Base-by-base conservation (phyloP, 2,888 invertebrate genomes). In the Gymnosoma rotundatum region DNA sequence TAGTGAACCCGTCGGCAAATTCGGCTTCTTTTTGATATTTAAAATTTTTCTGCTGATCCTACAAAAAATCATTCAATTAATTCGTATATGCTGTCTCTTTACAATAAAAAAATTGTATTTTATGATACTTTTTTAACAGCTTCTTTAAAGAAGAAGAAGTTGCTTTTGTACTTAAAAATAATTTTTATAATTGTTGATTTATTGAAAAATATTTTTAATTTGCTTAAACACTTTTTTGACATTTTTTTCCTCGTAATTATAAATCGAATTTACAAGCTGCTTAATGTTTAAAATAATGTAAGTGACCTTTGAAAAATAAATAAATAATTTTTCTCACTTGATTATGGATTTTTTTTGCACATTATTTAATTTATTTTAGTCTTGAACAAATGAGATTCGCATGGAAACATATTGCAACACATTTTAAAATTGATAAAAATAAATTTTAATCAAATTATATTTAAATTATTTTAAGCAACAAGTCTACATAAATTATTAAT, bases 261-360 rank as follows among this genome's bases (percentile, higher is more conserved):
- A 42, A 42, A 12, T 42, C 7, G 12, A 42, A 42, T 12, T 64
- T 66, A 63, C 63, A 36, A 42, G 69, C 45, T 21, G 64, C 25
- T 70, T 56, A 72, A 70, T 69, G 52, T 50, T 78, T 56, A 64
- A 60, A 52, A 64, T 16, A 63, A 81, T 69, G 52, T 70, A 60
- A 70, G 32, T 66, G 75, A 74, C 78, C 67, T 74, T 83, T 78
- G 61, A 82, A 16, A 83, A 72, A 72, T 81, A 63, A 73, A 69
- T 52, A 61, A 72, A 50, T 50, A 80, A 60, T 74, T 72, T 70
- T 74, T 69, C 70, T 48, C 56, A 72, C 14, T 79, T 64, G 56
- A 20, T 48, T 16, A 61, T 78, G 18, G 67, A 45, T 45, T 45
- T 14, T 14, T 45, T 45, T 14, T 14, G 2, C 7, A 45, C 2